Evolutionary conservation across 2,888 invertebrate species (phyloP), one percentile per base, ranked within the genome.

Genomic region (Spisula solida): DNA sequence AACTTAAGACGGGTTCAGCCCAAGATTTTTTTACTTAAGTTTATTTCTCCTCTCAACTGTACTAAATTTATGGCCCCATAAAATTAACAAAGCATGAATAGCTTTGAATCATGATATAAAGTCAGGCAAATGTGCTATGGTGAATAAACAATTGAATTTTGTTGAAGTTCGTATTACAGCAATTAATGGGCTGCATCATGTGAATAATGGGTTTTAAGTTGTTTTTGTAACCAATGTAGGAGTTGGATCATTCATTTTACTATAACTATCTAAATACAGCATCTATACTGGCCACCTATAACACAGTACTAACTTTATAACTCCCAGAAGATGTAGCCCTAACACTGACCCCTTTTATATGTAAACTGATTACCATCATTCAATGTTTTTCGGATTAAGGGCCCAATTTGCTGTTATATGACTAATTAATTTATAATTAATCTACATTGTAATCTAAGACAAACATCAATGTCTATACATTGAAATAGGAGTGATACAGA

Each of bases 81-180:
- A 20, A 70, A 16, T 83, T 83, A 55, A 75, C 48, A 75, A 83
- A 83, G 70, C 25, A 8, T 12, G 31, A 83, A 70, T 51, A 16
- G 85, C 10, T 84, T 78, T 55, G 56, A 85, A 79, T 79, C 79
- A 25, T 25, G 79, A 75, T 4, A 84, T 70, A 84, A 48, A 31
- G 55, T 78, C 51, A 70, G n/a, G 70, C 48, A 78, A 78, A 78
- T 85, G 55, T 56, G 55, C 79, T 56, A 25, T 10, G 55, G 56
- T 55, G 78, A 56, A 79, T 79, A 31, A 85, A 79, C 85, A 85
- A 79, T 79, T 79, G 78, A 29, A 56, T 47, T 85, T 55, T 85
- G 55, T 31, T 31, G 51, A 48, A 55, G 56, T 78, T 79, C 29
- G 55, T 51, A 85, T 75, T 75, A 34, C 75, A 29, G 18, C 34